phyloP scores from a whole-genome alignment of 2,888 invertebrate species.

The Venustoraphidia nigricollis region DNA sequence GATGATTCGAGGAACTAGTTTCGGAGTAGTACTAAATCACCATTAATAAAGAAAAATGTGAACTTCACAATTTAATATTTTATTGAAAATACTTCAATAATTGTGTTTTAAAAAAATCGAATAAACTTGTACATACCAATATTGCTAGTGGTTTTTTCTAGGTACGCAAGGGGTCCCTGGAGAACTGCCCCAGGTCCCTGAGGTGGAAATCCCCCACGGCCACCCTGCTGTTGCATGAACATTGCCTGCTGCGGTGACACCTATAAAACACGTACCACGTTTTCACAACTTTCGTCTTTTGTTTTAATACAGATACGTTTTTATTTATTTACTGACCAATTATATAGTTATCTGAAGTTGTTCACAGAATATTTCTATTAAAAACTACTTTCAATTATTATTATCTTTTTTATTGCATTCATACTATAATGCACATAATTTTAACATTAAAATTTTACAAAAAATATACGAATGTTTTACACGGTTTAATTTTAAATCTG shows the following conservation, averaged over 20 bases:
- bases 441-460: conserved; percentile 9
- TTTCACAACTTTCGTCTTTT: background rate
- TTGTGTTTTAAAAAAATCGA: no score
- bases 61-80: no score
- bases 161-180: conserved; percentile 71
- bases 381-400: no score
- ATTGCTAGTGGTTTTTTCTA: conserved; percentile 83
- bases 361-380: no score
- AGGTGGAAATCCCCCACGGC: conserved; percentile 33
- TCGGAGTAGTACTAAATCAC: no score
- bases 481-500: no score
- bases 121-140: conserved; percentile 39
- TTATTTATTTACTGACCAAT: no score
- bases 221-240: conserved; percentile 39
- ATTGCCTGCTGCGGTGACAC: conserved; percentile 30
- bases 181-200: conserved; percentile 38
- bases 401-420: no score
- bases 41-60: no score
- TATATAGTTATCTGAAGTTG: no score
- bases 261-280: conserved; percentile 8
- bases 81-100: no score
- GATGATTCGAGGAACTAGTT: no score
- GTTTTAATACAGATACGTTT: background rate
- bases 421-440: background rate
- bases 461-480: conserved; percentile 3